Conservation (phyloP, 2,888 invertebrate species). For the Diadegma fenestrale region DNA sequence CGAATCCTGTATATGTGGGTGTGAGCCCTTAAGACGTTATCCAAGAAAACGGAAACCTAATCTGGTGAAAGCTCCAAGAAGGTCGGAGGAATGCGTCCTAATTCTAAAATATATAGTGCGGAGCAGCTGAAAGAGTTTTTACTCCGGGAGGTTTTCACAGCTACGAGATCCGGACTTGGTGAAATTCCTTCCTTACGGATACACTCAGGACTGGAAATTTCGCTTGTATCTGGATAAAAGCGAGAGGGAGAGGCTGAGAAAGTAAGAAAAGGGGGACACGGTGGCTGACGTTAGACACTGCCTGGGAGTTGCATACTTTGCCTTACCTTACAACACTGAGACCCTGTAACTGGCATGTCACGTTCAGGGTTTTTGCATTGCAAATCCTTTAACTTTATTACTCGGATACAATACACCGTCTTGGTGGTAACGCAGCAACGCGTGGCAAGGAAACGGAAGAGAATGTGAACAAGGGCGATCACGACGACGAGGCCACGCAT, state of each 20-base stretch:
- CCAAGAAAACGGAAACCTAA: background rate
- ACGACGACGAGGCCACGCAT: constrained; percentile 44
- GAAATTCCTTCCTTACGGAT: constrained; percentile 32
- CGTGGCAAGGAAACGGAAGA: constrained; percentile 51
- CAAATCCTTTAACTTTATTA: constrained; percentile 80
- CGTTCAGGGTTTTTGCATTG: constrained; percentile 75
- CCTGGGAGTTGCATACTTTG: constrained; percentile 25
- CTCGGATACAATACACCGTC: constrained; percentile 74
- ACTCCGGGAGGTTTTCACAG: background rate
- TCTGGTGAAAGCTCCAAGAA: background rate
- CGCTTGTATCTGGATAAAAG: constrained; percentile 28
- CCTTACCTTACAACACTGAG: constrained; percentile 42
- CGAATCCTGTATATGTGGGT: no score
- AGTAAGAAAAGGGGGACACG: constrained; percentile 25
- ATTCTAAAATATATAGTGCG: background rate
- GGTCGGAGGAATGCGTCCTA: background rate
- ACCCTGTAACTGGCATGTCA: constrained; percentile 50
- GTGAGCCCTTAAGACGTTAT: background rate
- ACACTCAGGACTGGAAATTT: constrained; percentile 47
- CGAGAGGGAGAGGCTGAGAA: constrained; percentile 14
- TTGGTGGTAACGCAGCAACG: constrained; percentile 53
- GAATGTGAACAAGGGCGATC: background rate
- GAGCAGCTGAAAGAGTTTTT: background rate
- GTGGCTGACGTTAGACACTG: constrained; percentile 27
- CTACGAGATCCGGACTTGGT: constrained; percentile 5